phyloP scores from a whole-genome alignment of 2,113 vertebrate species.

The Nycticryphes semicollaris region DNA sequence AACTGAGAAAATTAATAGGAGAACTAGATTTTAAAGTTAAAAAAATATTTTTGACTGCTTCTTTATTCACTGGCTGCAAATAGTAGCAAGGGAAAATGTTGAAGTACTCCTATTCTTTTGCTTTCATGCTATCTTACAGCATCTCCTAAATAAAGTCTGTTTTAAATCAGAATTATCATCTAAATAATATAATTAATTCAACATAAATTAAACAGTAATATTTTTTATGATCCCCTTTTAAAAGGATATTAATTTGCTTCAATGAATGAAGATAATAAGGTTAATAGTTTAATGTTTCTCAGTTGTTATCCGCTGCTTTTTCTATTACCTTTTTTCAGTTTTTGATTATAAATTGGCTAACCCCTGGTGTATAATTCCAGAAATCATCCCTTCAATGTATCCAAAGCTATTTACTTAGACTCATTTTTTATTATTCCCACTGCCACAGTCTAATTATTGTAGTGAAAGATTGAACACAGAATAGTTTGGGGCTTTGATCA shows the following conservation, averaged over 20 bases:
- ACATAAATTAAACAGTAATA: slow-evolving; percentile 27
- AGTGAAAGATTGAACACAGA: slow-evolving; percentile 67
- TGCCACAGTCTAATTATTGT: slow-evolving; percentile 70
- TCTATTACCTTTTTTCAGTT: slow-evolving; percentile 60
- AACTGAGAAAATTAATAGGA: not conserved
- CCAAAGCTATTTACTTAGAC: slow-evolving; percentile 67
- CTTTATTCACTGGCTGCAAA: not conserved
- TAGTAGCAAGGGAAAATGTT: not conserved
- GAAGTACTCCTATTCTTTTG: not conserved
- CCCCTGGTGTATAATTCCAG: slow-evolving; percentile 63
- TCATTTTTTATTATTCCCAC: slow-evolving; percentile 68
- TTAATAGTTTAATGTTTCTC: slow-evolving; percentile 68
- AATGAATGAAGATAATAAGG: slow-evolving; percentile 67
- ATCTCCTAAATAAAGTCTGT: slow-evolving; percentile 9
- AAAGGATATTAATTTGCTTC: slow-evolving; percentile 62
- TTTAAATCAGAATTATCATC: slow-evolving; percentile 13
- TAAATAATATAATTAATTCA: slow-evolving; percentile 50
- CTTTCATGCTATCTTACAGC: not conserved
- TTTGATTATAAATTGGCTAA: slow-evolving; percentile 71
- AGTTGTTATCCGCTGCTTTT: slow-evolving; percentile 54
- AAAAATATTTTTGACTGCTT: not conserved
- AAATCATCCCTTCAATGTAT: slow-evolving; percentile 62
- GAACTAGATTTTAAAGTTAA: not conserved
- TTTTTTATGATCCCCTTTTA: slow-evolving; percentile 47
- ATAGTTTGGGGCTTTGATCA: slow-evolving; percentile 66